Evolutionary conservation across 2,888 invertebrate genomes (phyloP).

Genomic region (Aspidiotus destructor): DNA sequence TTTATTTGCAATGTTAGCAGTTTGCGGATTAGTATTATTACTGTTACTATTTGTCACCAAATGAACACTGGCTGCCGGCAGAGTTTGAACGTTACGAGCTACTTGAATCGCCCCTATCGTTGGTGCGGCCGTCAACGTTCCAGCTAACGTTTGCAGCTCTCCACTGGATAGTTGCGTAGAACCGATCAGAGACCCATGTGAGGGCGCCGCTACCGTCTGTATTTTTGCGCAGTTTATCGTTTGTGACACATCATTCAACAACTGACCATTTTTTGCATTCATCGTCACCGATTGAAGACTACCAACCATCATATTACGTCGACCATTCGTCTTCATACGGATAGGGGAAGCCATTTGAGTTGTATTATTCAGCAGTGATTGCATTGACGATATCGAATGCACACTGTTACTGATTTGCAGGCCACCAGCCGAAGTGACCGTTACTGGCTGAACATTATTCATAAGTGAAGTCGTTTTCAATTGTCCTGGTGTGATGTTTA

Average conservation of each 20-base stretch:
- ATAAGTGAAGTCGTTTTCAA: slow-evolving; percentile 17
- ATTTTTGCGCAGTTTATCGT: slow-evolving; percentile 22
- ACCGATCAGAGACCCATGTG: neutral
- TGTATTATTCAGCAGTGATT: slow-evolving; percentile 17
- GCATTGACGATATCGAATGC: slow-evolving; percentile 22
- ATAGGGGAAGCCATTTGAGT: neutral
- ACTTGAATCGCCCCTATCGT: slow-evolving; percentile 29
- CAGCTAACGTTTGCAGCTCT: slow-evolving; percentile 33
- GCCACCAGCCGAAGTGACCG: slow-evolving; percentile 11
- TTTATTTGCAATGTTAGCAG: slow-evolving; percentile 11
- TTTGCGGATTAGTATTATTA: slow-evolving; percentile 6
- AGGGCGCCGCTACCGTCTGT: slow-evolving; percentile 12
- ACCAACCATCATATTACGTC: slow-evolving; percentile 19
- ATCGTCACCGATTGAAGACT: slow-evolving; percentile 9
- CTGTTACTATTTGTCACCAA: slow-evolving; percentile 22
- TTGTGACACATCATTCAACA: slow-evolving; percentile 8
- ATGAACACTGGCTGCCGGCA: slow-evolving; percentile 28
- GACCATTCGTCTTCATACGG: slow-evolving; percentile 12
- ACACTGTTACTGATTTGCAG: slow-evolving; percentile 22
- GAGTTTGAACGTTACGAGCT: slow-evolving; percentile 24
- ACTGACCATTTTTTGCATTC: slow-evolving; percentile 10
- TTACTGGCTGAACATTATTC: slow-evolving; percentile 24
- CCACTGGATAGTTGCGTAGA: slow-evolving; percentile 23
- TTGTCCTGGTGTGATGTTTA: slow-evolving; percentile 8
- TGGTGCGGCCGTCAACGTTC: slow-evolving; percentile 32